Base-by-base conservation (phyloP, 2,888 invertebrate species). In the Leptinotarsa peninsularis region DNA sequence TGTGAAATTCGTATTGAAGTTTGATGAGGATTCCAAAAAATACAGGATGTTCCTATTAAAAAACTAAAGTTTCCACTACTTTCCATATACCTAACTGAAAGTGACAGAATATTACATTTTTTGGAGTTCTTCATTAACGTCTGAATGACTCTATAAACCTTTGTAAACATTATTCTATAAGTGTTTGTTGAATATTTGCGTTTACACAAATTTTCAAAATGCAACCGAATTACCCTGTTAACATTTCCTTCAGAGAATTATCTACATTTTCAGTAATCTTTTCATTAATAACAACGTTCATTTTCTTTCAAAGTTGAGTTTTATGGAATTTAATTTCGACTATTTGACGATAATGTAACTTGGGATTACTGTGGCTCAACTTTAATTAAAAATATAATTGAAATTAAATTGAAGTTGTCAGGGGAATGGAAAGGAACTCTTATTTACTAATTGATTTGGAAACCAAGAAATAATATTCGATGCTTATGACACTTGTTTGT, bases 361-460 rank as follows among this genome's bases (percentile, higher is more conserved):
- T 49, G 56, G 63, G 72, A 76, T 72, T 76, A 72, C 60, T 72
- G 71, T 52, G 69, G 74, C 66, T 76, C 66, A 23, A 67, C 23
- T 76, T 76, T 76, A 76, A 76, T 76, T 76, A 69, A 72, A 74
- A 76, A 76, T 76, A 67, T 76, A 71, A 76, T 76, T 76, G 74
- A 76, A 76, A 72, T 76, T 72, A 72, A 58, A 58, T 58, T 69
- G 56, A 66, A 74, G 69, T 76, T 76, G 71, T 76, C 73, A 74
- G 67, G 17, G 63, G 71, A 66, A 43, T 33, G 63, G 27, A 63
- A 33, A 43, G 63, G 33, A 63, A 43, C 17, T 63, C 33, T n/a
- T 63, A 63, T 63, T 33, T 43, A 43, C n/a, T 33, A 63, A 63
- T n/a, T 43, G 18, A 63, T 18, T 63, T 33, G 63, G n/a, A 5